Evolutionary conservation across 2,797 vertebrate species (phyloP).

Genomic region (Luscinia luscinia): DNA sequence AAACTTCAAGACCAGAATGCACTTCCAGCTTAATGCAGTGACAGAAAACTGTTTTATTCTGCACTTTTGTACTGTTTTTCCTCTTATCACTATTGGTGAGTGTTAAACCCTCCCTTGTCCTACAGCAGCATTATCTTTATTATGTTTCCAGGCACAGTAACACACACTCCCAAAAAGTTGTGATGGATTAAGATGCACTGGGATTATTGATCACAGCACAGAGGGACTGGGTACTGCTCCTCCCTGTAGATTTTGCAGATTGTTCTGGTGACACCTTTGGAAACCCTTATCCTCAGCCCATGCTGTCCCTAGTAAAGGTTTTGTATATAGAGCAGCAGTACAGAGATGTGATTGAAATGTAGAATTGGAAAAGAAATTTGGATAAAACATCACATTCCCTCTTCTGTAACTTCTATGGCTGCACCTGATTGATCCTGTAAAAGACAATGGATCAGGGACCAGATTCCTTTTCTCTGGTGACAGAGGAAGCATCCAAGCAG

Average conservation of each 20-base stretch:
- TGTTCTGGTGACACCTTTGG: background rate
- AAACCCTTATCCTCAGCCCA: background rate
- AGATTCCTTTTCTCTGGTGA: background rate
- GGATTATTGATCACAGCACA: background rate
- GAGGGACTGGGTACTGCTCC: background rate
- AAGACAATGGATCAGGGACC: too few relatives aligned
- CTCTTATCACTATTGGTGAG: background rate
- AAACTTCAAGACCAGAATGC: background rate
- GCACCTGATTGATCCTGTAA: background rate
- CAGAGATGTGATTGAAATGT: background rate
- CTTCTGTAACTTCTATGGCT: background rate
- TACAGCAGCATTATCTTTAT: background rate
- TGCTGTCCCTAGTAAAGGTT: background rate
- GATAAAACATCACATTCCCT: background rate
- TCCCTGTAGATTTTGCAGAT: background rate
- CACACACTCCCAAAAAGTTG: background rate
- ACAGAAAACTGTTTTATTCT: background rate
- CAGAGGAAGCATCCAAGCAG: background rate
- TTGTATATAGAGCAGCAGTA: background rate
- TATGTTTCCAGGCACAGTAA: background rate
- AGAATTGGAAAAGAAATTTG: background rate
- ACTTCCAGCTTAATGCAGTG: background rate
- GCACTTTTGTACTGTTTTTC: background rate
- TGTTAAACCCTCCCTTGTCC: background rate
- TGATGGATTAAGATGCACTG: background rate